Percentiles rank a stretch among this genome's conserved stretches.
Evolutionary conservation across 1,140 invertebrate genomes (phyloP).

Genomic region (Nasonia vitripennis): DNA sequence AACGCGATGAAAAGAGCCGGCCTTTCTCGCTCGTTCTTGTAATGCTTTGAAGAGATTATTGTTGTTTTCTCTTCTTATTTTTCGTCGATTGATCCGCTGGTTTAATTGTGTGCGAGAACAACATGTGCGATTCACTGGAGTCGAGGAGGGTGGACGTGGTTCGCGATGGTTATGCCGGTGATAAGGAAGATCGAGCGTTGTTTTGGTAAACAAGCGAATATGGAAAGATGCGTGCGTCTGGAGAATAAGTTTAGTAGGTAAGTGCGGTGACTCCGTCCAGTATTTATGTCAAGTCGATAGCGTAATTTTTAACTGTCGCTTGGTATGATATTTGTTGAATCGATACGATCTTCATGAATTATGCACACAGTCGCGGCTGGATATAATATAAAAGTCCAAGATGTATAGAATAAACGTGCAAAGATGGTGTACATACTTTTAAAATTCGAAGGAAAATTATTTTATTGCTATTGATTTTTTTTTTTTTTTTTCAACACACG

Average conservation of each 20-base stretch:
- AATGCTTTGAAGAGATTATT: not conserved
- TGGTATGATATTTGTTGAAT: not conserved
- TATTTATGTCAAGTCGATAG: not conserved
- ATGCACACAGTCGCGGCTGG: not conserved
- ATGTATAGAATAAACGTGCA: too few relatives aligned
- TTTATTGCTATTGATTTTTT: too few relatives aligned
- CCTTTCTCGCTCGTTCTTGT: too few relatives aligned
- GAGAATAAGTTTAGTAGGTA: not conserved
- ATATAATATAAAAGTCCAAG: too few relatives aligned
- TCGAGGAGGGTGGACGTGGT: not conserved
- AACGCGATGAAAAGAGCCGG: conserved; percentile 51
- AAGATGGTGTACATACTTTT: too few relatives aligned
- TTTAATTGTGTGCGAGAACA: not conserved
- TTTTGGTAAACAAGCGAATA: not conserved
- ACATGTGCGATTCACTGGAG: not conserved
- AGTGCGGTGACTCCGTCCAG: not conserved
- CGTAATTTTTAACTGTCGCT: conserved; percentile 2
- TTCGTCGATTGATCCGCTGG: too few relatives aligned
- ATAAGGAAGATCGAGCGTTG: not conserved
- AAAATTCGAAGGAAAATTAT: too few relatives aligned
- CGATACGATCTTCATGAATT: conserved; percentile 3
- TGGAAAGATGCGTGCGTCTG: not conserved
- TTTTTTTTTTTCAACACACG: too few relatives aligned
- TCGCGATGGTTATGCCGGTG: not conserved
- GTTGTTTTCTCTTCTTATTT: not conserved